Evolutionary conservation across 2,888 invertebrate species (phyloP).

Genomic region (Xanthia togata): DNA sequence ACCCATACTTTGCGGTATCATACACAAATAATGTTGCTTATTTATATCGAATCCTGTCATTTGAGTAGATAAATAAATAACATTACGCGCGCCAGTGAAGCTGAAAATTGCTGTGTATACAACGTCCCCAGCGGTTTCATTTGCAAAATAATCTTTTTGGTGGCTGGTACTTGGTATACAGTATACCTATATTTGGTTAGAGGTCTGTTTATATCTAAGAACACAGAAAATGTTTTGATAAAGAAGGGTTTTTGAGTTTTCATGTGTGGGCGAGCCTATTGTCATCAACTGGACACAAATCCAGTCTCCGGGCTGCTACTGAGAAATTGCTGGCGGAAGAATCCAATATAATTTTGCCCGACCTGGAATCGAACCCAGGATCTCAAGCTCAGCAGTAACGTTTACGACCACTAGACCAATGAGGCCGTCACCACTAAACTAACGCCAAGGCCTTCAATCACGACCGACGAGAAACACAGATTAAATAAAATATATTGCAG

Average conservation of each 20-base stretch:
- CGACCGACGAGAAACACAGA: too few relatives aligned
- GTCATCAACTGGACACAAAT: too few relatives aligned
- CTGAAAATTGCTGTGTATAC: constrained; percentile 82
- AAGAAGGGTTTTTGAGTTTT: background rate
- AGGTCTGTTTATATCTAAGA: constrained; percentile 18
- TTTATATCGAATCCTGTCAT: constrained; percentile 83
- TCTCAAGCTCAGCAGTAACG: too few relatives aligned
- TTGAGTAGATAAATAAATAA: constrained; percentile 86
- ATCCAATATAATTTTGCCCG: too few relatives aligned
- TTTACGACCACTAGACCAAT: too few relatives aligned
- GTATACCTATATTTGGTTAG: background rate
- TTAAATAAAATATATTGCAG: too few relatives aligned
- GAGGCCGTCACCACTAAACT: too few relatives aligned
- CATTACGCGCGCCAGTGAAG: constrained; percentile 82
- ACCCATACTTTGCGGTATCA: constrained; percentile 39
- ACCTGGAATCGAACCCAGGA: too few relatives aligned
- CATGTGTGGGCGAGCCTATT: background rate
- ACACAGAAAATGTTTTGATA: constrained; percentile 10
- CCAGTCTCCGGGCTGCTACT: too few relatives aligned
- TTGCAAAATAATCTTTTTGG: constrained; percentile 68
- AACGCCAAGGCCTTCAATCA: too few relatives aligned
- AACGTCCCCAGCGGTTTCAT: constrained; percentile 62
- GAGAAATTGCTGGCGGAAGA: too few relatives aligned
- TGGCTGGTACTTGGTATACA: background rate
- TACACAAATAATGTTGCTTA: constrained; percentile 73